phyloP scores from a whole-genome alignment of 2,113 vertebrate genomes.

The Hemibagrus wyckioides region DNA sequence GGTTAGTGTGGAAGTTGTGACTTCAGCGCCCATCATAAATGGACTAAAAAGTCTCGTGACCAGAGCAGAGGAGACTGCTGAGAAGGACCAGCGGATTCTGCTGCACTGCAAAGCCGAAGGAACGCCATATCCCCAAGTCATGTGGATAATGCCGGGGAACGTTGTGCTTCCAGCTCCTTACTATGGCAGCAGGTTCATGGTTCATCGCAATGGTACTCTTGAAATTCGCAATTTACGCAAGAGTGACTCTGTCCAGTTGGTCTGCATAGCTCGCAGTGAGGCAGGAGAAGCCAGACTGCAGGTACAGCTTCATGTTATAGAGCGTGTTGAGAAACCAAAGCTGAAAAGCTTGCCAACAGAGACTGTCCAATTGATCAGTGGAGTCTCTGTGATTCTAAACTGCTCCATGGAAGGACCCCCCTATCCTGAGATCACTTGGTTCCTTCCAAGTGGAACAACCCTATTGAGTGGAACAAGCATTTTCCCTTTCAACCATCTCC shows the following conservation, averaged over 20 bases:
- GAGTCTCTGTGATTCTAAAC: slow-evolving; percentile 76
- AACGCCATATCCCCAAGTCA: slow-evolving; percentile 73
- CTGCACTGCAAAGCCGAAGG: slow-evolving; percentile 84
- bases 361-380: slow-evolving; percentile 69
- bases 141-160: slow-evolving; percentile 88
- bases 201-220: slow-evolving; percentile 86
- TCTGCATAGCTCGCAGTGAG: slow-evolving; percentile 82
- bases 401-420: slow-evolving; percentile 77
- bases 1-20: slow-evolving; percentile 74
- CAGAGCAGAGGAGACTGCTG: slow-evolving; percentile 64
- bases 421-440: slow-evolving; percentile 73
- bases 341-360: slow-evolving; percentile 72
- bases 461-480: slow-evolving; percentile 65
- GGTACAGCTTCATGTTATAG: slow-evolving; percentile 78
- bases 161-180: slow-evolving; percentile 87
- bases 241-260: slow-evolving; percentile 78
- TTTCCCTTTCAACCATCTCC: slow-evolving; percentile 69
- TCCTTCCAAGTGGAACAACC: slow-evolving; percentile 77
- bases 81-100: slow-evolving; percentile 76
- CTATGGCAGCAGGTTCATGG: slow-evolving; percentile 81
- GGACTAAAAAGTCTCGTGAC: slow-evolving; percentile 42
- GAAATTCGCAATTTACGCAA: slow-evolving; percentile 76
- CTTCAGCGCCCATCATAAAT: slow-evolving; percentile 74
- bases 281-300: slow-evolving; percentile 79
- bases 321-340: slow-evolving; percentile 66